These are phyloP conservation scores for Anthoptus insignis DNA, from an alignment of 2,888 invertebrate species.

Conservation along the genomic window DNA sequence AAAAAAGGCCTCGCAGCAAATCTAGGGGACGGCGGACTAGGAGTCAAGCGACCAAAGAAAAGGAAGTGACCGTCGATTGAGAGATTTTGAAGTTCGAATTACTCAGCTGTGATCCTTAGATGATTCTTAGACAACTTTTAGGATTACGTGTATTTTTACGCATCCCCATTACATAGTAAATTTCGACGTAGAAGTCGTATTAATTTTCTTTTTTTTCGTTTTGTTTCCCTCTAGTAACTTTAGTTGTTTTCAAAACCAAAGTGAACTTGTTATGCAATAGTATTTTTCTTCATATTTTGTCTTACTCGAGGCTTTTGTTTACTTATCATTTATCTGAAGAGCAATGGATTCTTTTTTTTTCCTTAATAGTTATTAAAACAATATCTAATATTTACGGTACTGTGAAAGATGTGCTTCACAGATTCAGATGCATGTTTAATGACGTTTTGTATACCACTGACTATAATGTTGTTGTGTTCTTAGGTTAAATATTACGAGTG, in stretches of 20 bases:
- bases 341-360: neutral
- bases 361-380: no score
- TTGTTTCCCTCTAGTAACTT: slow-evolving; percentile 15
- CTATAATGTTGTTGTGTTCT: slow-evolving; percentile 53
- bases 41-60: slow-evolving; percentile 70
- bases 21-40: slow-evolving; percentile 78
- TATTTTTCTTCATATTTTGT: no score
- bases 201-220: slow-evolving; percentile 15
- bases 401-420: slow-evolving; percentile 10
- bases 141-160: slow-evolving; percentile 43
- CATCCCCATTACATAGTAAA: slow-evolving; percentile 18
- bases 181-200: slow-evolving; percentile 23
- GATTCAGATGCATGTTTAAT: slow-evolving; percentile 37
- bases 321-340: neutral
- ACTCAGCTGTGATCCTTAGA: slow-evolving; percentile 73
- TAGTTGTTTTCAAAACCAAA: slow-evolving; percentile 26
- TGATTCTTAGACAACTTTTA: slow-evolving; percentile 62
- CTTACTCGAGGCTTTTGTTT: neutral
- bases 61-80: slow-evolving; percentile 70
- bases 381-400: no score
- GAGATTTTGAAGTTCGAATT: slow-evolving; percentile 48
- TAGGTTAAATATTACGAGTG: slow-evolving; percentile 65
- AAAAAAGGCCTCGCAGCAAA: slow-evolving; percentile 68
- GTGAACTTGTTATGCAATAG: no score
- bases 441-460: slow-evolving; percentile 47